A percentile compares a stretch with the other conserved stretches of the same genome.
phyloP scores from a whole-genome alignment of 1,140 invertebrate species.

The Adoxophyes honmai region DNA sequence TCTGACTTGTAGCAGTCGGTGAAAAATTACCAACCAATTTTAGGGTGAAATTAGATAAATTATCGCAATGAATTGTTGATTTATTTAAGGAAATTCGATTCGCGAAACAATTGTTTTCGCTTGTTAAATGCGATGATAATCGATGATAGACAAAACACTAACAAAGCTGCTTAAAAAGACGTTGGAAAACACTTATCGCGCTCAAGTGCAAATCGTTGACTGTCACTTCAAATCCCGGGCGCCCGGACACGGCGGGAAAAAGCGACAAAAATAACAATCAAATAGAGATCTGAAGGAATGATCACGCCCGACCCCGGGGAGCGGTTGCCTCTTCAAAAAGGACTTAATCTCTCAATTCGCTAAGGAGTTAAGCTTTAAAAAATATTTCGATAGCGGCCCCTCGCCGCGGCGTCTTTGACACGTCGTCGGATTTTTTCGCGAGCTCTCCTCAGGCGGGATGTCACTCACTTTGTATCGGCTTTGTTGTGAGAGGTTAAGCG shows the following conservation, averaged over 20 bases:
- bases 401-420: conserved; percentile 71
- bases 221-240: conserved; percentile 72
- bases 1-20: background rate
- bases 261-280: conserved; percentile 76
- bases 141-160: conserved; percentile 43
- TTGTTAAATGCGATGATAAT: conserved; percentile 22
- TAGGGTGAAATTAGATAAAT: background rate
- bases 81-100: background rate
- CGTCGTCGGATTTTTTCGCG: conserved; percentile 72
- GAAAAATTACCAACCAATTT: conserved; percentile 14
- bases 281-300: conserved; percentile 74
- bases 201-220: conserved; percentile 70
- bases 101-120: conserved; percentile 17
- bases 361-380: conserved; percentile 76
- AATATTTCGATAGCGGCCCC: conserved; percentile 69
- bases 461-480: conserved; percentile 72
- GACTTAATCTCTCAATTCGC: conserved; percentile 77
- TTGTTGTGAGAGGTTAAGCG: conserved; percentile 71
- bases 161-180: conserved; percentile 69
- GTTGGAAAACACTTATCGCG: conserved; percentile 73
- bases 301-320: conserved; percentile 69
- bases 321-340: conserved; percentile 69
- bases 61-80: background rate
- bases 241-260: conserved; percentile 58
- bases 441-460: conserved; percentile 66